Evolutionary conservation across 2,113 vertebrate genomes (phyloP).

Genomic region (Spizaetus ornatus): DNA sequence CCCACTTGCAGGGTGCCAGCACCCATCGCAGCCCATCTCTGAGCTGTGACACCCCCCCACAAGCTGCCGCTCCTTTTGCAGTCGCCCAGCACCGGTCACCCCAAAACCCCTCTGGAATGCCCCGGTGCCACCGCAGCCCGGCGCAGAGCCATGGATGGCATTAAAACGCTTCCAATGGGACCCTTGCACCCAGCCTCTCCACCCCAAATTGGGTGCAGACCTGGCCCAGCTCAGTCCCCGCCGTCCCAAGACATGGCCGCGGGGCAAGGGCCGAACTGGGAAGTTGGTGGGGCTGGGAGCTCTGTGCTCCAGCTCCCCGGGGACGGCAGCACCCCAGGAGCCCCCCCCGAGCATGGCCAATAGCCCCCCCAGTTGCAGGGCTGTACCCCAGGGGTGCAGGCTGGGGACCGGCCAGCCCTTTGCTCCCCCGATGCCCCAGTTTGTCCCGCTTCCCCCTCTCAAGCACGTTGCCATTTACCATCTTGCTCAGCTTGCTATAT

Average conservation of each 20-base stretch:
- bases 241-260: not conserved
- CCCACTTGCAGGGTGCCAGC: not conserved
- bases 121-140: accelerated
- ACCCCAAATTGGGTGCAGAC: not conserved
- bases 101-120: not conserved
- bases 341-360: accelerated
- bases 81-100: not conserved
- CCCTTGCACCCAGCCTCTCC: not conserved
- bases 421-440: not conserved
- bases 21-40: accelerated
- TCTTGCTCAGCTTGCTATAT: slow-evolving; percentile 69
- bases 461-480: slow-evolving; percentile 9
- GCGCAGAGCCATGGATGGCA: not conserved
- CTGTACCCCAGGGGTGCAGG: accelerated
- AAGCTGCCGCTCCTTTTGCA: accelerated
- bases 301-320: accelerated
- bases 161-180: accelerated
- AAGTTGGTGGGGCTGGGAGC: accelerated
- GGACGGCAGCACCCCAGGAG: accelerated
- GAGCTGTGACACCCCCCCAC: not conserved
- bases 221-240: not conserved
- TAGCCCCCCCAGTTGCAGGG: not conserved
- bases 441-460: not conserved
- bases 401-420: not conserved
- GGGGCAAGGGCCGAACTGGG: not conserved